A percentile compares a stretch with the other conserved stretches of the same genome.
These are phyloP conservation scores for Sebastes cheni DNA, from an alignment of 2,797 vertebrate genomes.

Conservation along the genomic window DNA sequence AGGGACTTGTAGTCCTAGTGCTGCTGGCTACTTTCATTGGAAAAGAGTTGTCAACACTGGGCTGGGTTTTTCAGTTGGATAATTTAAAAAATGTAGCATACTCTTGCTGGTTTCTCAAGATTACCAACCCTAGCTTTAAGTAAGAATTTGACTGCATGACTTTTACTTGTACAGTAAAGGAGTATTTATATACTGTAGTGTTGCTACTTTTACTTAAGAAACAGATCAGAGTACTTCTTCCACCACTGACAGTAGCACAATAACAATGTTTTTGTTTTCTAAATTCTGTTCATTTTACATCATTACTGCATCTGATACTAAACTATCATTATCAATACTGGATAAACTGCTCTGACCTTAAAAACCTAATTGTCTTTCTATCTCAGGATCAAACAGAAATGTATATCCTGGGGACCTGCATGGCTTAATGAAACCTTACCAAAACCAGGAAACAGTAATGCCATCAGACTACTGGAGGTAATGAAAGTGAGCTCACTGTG, in stretches of 20 bases:
- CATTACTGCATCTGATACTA: neutral
- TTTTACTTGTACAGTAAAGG: neutral
- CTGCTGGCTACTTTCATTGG: too few species aligned
- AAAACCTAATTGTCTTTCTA: neutral
- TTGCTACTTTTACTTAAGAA: neutral
- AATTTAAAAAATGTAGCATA: too few species aligned
- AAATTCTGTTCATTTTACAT: neutral
- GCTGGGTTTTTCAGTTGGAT: too few species aligned
- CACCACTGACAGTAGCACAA: neutral
- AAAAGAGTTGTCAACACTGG: too few species aligned
- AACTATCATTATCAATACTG: neutral
- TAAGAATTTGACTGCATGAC: neutral
- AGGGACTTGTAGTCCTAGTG: too few species aligned
- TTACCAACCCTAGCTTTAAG: too few species aligned
- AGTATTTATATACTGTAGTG: neutral
- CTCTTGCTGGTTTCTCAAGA: too few species aligned
- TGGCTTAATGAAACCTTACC: constrained; percentile 88
- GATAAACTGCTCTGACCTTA: neutral
- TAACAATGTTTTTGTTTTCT: neutral
- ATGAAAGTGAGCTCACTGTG: constrained; percentile 20
- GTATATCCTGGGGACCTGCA: constrained; percentile 78
- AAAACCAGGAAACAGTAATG: constrained; percentile 85
- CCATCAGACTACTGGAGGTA: constrained; percentile 89
- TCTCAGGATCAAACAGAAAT: constrained; percentile 82
- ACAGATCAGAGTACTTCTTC: neutral